These are phyloP conservation scores for Pseudochaenichthys georgianus DNA, from an alignment of 2,797 vertebrate genomes.

Conservation along the genomic window DNA sequence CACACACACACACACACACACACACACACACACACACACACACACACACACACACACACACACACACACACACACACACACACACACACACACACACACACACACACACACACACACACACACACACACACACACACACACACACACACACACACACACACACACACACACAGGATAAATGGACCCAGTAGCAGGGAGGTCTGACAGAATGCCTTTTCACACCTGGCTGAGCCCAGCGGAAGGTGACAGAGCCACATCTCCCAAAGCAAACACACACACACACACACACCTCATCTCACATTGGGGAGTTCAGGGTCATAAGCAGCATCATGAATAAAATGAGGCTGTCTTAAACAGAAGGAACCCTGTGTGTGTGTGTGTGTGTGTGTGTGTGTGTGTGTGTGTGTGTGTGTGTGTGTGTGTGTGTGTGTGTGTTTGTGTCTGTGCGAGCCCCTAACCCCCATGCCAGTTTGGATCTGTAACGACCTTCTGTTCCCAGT, in stretches of 20 bases:
- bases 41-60: too few species aligned
- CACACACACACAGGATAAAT: conserved; percentile 69
- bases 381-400: too few species aligned
- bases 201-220: conserved; percentile 91
- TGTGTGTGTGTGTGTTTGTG: conserved; percentile 35
- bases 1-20: conserved; percentile 12
- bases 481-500: conserved; percentile 86
- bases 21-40: too few species aligned
- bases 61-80: too few species aligned
- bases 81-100: too few species aligned
- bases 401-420: too few species aligned
- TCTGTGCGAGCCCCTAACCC: conserved; percentile 70
- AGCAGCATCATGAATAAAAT: conserved; percentile 87
- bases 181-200: conserved; percentile 85
- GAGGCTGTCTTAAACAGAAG: conserved; percentile 83
- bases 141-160: too few species aligned
- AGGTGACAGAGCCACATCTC: conserved; percentile 88
- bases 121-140: too few species aligned
- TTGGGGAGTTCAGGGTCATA: conserved; percentile 86
- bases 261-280: conserved; percentile 71
- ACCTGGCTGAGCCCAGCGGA: conserved; percentile 88
- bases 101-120: too few species aligned
- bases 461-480: conserved; percentile 83
- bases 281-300: conserved; percentile 64
- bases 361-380: conserved; percentile 41